phyloP scores from a whole-genome alignment of 2,113 vertebrate species.

The Hydrolagus affinis region DNA sequence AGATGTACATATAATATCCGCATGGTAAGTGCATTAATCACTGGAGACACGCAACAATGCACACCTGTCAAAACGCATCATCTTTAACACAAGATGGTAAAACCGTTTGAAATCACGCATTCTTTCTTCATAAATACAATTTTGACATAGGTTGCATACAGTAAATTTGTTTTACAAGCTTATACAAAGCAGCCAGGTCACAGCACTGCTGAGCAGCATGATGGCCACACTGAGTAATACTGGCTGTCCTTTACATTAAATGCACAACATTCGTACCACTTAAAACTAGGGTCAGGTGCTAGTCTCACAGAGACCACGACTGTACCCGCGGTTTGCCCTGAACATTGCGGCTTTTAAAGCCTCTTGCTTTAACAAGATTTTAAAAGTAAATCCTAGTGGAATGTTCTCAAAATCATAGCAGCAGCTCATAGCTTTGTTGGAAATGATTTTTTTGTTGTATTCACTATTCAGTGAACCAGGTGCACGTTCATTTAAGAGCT shows the following conservation, averaged over 20 bases:
- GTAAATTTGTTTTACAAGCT: slow-evolving; percentile 79
- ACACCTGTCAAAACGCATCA: slow-evolving; percentile 80
- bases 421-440: slow-evolving; percentile 83
- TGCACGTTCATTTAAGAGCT: slow-evolving; percentile 73
- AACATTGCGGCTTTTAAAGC: slow-evolving; percentile 92
- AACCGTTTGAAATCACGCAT: slow-evolving; percentile 81
- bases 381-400: slow-evolving; percentile 83
- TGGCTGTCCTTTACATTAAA: slow-evolving; percentile 99
- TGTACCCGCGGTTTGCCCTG: slow-evolving; percentile 89
- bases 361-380: slow-evolving; percentile 86
- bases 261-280: slow-evolving; percentile 99
- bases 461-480: slow-evolving; percentile 93
- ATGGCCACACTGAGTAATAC: slow-evolving; percentile 93
- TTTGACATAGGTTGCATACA: slow-evolving; percentile 91
- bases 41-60: slow-evolving; percentile 79
- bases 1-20: slow-evolving; percentile 90
- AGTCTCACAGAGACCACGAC: slow-evolving; percentile 99
- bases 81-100: slow-evolving; percentile 90
- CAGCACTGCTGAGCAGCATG: slow-evolving; percentile 93
- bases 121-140: slow-evolving; percentile 95
- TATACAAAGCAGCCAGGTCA: slow-evolving; percentile 89
- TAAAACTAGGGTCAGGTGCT: slow-evolving; percentile 98
- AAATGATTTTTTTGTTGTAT: slow-evolving; percentile 78
- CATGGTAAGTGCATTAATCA: slow-evolving; percentile 76
- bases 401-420: slow-evolving; percentile 86